Evolutionary conservation across 2,888 invertebrate genomes (phyloP).

Genomic region (Keiferia lycopersicella): DNA sequence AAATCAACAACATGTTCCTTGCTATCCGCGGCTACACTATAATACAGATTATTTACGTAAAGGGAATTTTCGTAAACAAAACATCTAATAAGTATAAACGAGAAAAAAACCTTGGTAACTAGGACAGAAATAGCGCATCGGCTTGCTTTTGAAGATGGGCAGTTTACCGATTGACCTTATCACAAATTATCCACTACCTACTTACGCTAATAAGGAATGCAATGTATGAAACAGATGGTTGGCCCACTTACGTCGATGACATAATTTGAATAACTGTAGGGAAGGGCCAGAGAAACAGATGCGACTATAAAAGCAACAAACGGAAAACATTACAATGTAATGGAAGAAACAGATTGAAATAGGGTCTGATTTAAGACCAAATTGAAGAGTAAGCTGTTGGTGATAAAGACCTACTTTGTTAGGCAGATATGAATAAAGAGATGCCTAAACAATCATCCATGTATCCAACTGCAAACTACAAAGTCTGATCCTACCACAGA

Average conservation of each 20-base stretch:
- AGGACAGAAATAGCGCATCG: background rate
- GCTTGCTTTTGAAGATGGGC: background rate
- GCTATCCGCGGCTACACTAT: too few relatives aligned
- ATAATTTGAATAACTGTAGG: conserved; percentile 8
- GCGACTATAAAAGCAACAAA: background rate
- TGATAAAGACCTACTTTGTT: background rate
- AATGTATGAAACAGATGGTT: conserved; percentile 22
- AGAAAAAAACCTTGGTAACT: too few relatives aligned
- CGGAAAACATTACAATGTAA: conserved; percentile 2
- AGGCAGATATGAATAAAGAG: background rate
- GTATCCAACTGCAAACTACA: too few relatives aligned
- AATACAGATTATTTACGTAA: too few relatives aligned
- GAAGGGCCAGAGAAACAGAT: conserved; percentile 1
- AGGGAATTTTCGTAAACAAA: too few relatives aligned
- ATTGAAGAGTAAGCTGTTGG: background rate
- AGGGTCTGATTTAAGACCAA: background rate
- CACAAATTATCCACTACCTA: conserved; percentile 3
- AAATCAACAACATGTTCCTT: too few relatives aligned
- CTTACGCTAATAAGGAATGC: conserved; percentile 17
- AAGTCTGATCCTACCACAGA: too few relatives aligned
- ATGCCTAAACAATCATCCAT: too few relatives aligned
- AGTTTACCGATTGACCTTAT: background rate
- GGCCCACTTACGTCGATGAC: conserved; percentile 19
- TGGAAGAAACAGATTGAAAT: conserved; percentile 7
- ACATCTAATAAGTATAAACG: too few relatives aligned